These are phyloP conservation scores for Lumbricus terrestris DNA, from an alignment of 2,888 invertebrate species.

Conservation along the genomic window DNA sequence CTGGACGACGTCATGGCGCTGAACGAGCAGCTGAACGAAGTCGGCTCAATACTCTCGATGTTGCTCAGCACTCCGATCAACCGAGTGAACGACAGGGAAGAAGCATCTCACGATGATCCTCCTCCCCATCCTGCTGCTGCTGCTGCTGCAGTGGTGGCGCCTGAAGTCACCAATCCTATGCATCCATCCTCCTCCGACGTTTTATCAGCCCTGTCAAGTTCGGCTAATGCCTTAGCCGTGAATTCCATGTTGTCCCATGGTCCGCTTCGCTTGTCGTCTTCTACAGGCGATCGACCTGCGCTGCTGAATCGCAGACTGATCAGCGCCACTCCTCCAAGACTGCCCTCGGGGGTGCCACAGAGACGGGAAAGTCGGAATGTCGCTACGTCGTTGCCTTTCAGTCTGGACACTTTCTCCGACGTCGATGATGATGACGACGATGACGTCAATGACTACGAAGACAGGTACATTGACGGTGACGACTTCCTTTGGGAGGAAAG, in stretches of 20 bases:
- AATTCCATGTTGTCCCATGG: neutral
- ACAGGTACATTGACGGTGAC: neutral
- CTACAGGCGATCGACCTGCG: neutral
- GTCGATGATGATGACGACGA: neutral
- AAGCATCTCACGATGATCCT: neutral
- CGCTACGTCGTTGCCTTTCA: neutral
- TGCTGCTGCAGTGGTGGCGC: neutral
- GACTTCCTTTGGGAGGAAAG: neutral
- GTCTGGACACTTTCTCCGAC: neutral
- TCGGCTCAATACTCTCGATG: conserved; percentile 35
- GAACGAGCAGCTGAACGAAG: conserved; percentile 40
- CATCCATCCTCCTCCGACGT: neutral
- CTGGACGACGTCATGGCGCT: conserved; percentile 39
- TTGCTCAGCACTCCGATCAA: conserved; percentile 31
- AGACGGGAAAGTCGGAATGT: neutral
- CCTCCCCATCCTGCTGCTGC: no score
- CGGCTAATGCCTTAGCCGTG: neutral
- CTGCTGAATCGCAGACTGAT: neutral
- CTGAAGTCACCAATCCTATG: neutral
- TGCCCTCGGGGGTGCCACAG: neutral
- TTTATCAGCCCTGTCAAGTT: neutral
- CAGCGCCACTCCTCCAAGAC: neutral
- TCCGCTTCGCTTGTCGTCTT: no score
- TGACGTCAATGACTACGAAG: neutral
- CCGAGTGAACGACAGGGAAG: neutral